These are phyloP conservation scores for Ellobium chinense DNA, from an alignment of 2,888 invertebrate species.

Conservation along the genomic window DNA sequence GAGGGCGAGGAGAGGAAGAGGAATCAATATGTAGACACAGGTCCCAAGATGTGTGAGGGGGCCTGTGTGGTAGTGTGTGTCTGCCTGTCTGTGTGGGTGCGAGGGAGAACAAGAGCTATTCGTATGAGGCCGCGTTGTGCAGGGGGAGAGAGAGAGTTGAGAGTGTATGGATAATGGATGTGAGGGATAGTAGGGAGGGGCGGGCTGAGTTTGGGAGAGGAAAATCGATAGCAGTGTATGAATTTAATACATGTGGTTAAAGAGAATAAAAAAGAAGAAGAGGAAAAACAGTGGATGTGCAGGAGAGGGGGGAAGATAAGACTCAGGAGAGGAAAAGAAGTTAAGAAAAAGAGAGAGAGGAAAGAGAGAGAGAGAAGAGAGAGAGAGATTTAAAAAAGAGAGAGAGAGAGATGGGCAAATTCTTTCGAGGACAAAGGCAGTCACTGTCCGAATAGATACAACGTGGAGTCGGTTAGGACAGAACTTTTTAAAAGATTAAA, in stretches of 20 bases:
- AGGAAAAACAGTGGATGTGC: not conserved
- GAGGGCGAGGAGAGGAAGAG: not conserved
- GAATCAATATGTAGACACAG: slow-evolving; percentile 30
- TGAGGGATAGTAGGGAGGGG: not conserved
- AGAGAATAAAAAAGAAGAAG: not conserved
- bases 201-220: not conserved
- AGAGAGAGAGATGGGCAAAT: too few species aligned
- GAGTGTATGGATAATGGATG: not conserved
- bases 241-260: too few species aligned
- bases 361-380: not conserved
- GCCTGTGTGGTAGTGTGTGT: too few species aligned
- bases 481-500: too few species aligned
- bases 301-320: slow-evolving; percentile 2
- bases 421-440: too few species aligned
- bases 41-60: too few species aligned
- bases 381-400: not conserved
- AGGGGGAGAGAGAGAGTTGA: slow-evolving; percentile 16
- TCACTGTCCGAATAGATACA: too few species aligned
- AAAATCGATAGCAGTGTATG: too few species aligned
- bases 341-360: slow-evolving; percentile 15
- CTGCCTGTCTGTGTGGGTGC: not conserved
- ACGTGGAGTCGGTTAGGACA: too few species aligned
- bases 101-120: not conserved
- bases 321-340: slow-evolving; percentile 1
- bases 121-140: not conserved